Evolutionary conservation across 2,113 vertebrate species (phyloP).

Genomic region (Aegotheles bennettii): DNA sequence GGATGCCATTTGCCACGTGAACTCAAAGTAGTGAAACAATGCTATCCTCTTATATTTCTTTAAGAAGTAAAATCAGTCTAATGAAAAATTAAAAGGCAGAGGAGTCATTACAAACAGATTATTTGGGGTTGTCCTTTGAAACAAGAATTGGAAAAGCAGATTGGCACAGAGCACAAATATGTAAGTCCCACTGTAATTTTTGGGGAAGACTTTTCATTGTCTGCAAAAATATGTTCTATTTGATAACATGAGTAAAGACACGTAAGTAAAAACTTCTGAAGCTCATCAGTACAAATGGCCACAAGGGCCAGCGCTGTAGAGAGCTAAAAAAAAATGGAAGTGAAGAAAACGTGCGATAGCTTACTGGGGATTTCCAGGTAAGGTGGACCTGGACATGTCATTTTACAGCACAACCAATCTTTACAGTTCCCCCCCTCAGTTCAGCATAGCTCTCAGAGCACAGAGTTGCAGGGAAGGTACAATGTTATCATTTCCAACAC

Average conservation of each 20-base stretch:
- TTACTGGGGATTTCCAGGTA: background rate
- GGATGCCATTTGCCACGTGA: background rate
- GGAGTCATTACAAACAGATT: background rate
- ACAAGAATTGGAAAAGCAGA: background rate
- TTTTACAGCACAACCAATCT: background rate
- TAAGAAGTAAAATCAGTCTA: background rate
- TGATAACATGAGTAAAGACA: background rate
- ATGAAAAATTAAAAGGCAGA: background rate
- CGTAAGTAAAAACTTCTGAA: too few relatives aligned
- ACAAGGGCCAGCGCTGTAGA: background rate
- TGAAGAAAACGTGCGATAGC: background rate
- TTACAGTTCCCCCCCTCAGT: background rate
- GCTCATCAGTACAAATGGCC: background rate
- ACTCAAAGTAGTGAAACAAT: background rate
- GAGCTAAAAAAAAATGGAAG: background rate
- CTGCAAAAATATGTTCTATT: background rate
- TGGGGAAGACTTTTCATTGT: background rate
- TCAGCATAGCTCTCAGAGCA: background rate
- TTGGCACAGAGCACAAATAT: background rate
- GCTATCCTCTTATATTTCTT: background rate
- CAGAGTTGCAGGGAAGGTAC: background rate
- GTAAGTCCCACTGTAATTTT: background rate
- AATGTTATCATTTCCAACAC: fast-evolving
- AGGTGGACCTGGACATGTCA: background rate
- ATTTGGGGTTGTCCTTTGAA: background rate